Percentiles rank a stretch among this genome's conserved stretches.
Conservation (phyloP, 2,888 invertebrate genomes). For the Rhabditoides inermis region DNA sequence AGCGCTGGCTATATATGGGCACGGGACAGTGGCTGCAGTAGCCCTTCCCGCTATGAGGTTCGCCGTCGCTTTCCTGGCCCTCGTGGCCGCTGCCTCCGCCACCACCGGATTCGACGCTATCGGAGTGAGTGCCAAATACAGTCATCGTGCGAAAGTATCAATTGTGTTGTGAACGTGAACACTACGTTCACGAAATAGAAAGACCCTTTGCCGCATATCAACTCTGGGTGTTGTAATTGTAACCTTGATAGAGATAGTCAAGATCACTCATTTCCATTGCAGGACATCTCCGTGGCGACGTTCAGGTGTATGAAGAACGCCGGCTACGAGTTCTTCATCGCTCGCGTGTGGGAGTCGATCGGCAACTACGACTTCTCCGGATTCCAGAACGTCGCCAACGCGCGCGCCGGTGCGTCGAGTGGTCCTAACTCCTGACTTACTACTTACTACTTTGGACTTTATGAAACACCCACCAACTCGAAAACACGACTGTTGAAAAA, state of each 20-base stretch:
- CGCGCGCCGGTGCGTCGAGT: conserved; percentile 20
- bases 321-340: conserved; percentile 20
- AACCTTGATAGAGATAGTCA: neutral
- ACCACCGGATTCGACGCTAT: conserved; percentile 13
- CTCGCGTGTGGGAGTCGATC: conserved; percentile 11
- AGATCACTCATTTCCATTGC: neutral
- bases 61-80: too few relatives aligned
- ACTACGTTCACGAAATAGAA: too few relatives aligned
- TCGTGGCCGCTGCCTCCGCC: conserved; percentile 2
- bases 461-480: too few relatives aligned
- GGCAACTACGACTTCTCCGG: conserved; percentile 26
- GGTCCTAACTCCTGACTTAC: too few relatives aligned
- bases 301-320: conserved; percentile 15
- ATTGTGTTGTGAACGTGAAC: too few relatives aligned
- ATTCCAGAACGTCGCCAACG: conserved; percentile 32
- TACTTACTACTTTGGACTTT: too few relatives aligned
- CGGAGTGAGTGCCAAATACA: conserved; percentile 3
- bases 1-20: too few relatives aligned
- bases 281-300: conserved; percentile 3
- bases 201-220: too few relatives aligned
- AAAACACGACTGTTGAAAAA: too few relatives aligned
- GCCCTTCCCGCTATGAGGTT: too few relatives aligned
- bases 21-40: too few relatives aligned
- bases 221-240: too few relatives aligned
- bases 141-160: neutral